phyloP scores from a whole-genome alignment of 2,888 invertebrate genomes.

The Parasteatoda lunata region DNA sequence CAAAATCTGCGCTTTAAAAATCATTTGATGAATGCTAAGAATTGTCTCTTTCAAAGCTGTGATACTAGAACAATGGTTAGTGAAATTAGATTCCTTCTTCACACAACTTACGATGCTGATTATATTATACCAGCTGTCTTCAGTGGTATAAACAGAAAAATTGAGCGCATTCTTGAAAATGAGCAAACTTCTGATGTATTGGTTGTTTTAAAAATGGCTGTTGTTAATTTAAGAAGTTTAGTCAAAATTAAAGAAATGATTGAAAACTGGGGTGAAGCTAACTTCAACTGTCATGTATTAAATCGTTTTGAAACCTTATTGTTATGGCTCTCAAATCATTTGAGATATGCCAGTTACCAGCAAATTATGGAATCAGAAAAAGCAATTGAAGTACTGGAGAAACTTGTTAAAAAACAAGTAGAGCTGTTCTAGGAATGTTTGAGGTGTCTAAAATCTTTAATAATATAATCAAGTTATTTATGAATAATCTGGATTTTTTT shows the following conservation, averaged over 20 bases:
- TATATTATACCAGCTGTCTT: conserved; percentile 31
- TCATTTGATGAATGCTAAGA: conserved; percentile 22
- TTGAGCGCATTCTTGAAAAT: conserved; percentile 11
- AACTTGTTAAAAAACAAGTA: not conserved
- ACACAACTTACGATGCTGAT: conserved; percentile 10
- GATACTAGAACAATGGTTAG: conserved; percentile 20
- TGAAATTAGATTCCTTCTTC: conserved; percentile 7
- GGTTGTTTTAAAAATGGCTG: conserved; percentile 21
- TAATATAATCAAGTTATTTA: too few species aligned
- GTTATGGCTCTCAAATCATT: conserved; percentile 44
- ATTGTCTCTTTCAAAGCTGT: not conserved
- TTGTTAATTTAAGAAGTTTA: conserved; percentile 18
- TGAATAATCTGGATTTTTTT: too few species aligned
- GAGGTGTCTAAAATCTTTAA: too few species aligned
- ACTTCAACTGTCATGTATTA: not conserved
- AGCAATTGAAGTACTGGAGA: conserved; percentile 21
- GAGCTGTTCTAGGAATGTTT: too few species aligned
- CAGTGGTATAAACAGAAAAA: conserved; percentile 10
- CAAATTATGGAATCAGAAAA: conserved; percentile 39
- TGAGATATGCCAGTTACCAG: conserved; percentile 43
- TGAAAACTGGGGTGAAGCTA: not conserved
- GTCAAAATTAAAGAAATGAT: not conserved
- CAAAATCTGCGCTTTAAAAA: conserved; percentile 34
- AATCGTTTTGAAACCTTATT: conserved; percentile 34
- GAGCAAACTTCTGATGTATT: conserved; percentile 3